Percentiles rank a stretch among this genome's conserved stretches.
Evolutionary conservation across 1,140 invertebrate species (phyloP).

Genomic region (Neuroterus valhalla): DNA sequence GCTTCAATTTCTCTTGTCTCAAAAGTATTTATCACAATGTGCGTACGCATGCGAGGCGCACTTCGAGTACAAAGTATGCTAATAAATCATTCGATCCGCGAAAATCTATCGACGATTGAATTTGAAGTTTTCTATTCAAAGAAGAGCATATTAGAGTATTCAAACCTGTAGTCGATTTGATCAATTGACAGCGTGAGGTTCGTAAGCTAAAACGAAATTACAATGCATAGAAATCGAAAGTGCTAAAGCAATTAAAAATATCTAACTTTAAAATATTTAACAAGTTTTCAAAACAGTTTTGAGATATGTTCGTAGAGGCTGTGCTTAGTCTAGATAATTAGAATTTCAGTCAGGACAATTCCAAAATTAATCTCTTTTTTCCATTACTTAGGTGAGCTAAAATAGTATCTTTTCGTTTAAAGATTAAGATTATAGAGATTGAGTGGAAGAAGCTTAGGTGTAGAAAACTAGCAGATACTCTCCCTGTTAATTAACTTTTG

Average conservation of each 20-base stretch:
- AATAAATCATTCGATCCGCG: slow-evolving; percentile 34
- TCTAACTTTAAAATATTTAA: slow-evolving; percentile 11
- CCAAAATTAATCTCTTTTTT: slow-evolving; percentile 3
- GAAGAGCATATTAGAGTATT: slow-evolving; percentile 62
- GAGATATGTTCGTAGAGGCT: slow-evolving; percentile 27
- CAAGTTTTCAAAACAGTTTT: background rate
- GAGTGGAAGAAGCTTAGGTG: slow-evolving; percentile 63
- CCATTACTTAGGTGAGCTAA: background rate
- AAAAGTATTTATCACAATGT: slow-evolving; percentile 66
- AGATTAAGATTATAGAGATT: slow-evolving; percentile 53
- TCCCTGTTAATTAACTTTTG: slow-evolving; percentile 47
- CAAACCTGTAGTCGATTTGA: slow-evolving; percentile 42
- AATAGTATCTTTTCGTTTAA: background rate
- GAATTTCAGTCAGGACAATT: slow-evolving; percentile 5
- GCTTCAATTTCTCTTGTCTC: slow-evolving; percentile 55
- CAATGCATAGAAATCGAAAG: background rate
- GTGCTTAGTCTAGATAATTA: slow-evolving; percentile 20
- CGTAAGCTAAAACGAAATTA: slow-evolving; percentile 42
- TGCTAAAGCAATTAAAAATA: background rate
- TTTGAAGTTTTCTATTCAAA: slow-evolving; percentile 47
- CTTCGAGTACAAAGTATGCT: slow-evolving; percentile 40
- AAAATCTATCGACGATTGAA: slow-evolving; percentile 43
- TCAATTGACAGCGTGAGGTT: slow-evolving; percentile 67
- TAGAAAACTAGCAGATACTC: slow-evolving; percentile 64
- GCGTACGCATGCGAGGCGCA: slow-evolving; percentile 47